Evolutionary conservation across 2,113 vertebrate species (phyloP), one percentile per base, ranked within the genome.

Genomic region (Corythornis madagascariensis): DNA sequence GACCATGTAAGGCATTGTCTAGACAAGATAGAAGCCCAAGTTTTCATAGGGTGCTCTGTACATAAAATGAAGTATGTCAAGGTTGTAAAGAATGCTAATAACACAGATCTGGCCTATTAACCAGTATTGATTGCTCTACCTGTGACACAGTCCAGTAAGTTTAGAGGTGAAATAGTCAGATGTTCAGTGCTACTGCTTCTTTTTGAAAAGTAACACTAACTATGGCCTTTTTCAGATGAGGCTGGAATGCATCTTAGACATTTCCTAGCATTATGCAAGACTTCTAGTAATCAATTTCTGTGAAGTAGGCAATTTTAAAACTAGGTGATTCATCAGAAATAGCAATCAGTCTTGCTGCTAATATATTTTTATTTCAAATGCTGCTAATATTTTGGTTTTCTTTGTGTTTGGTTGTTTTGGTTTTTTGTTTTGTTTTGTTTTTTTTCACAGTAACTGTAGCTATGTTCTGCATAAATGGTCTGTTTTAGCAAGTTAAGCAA

Each of bases 1-100:
- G 94, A 88, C 96, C 96, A 79, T 97, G 96, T 97, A 97, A 96
- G 94, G 97, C 89, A 97, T 98, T 97, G 97, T 98, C 97, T 98
- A 97, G 97, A 98, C 98, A 97, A 97, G 97, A 97, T 89, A 97
- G 92, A 97, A 97, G 93, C 69, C 90, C 91, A 94, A 96, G 97
- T 97, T 97, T 97, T 97, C 96, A 96, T 87, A 96, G 95, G 95
- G 93, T 95, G 96, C 97, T 98, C 96, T 97, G 97, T 96, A 97
- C 96, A 95, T 96, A 97, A 97, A 97, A 96, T 95, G 95, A 97
- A 97, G 97, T 96, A 94, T 89, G 95, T 96, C 96, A 95, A 94
- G 96, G 94, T 45, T 96, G 96, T 96, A 97, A 97, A 97, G 96
- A 97, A 98, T 96, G 93, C 97, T 97, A 97, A 97, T 95, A 96